Evolutionary conservation across 2,797 vertebrate species (phyloP).

Genomic region (Spheniscus humboldti): DNA sequence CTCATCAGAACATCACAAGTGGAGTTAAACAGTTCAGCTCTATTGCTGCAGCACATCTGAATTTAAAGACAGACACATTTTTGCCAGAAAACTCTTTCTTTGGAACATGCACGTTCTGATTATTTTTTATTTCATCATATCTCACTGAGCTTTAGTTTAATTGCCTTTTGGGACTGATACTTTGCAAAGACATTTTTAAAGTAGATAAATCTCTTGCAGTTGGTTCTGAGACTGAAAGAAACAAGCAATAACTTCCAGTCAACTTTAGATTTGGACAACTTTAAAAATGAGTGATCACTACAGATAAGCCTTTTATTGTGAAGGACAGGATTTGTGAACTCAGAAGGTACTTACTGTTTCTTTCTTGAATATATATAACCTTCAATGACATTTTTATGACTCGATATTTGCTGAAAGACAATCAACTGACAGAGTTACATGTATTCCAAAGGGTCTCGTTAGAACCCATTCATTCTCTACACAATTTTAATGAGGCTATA

Average conservation of each 20-base stretch:
- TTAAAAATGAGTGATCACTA: conserved; percentile 1
- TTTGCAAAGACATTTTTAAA: neutral
- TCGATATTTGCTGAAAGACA: neutral
- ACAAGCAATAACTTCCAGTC: neutral
- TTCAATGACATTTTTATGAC: neutral
- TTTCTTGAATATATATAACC: neutral
- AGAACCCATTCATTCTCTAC: neutral
- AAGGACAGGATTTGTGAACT: conserved; percentile 6
- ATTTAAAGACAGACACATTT: neutral
- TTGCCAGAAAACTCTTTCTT: neutral
- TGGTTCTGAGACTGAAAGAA: neutral
- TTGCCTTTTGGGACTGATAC: neutral
- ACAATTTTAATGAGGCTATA: neutral
- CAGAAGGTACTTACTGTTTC: neutral
- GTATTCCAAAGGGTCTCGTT: neutral
- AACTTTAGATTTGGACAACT: neutral
- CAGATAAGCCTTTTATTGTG: neutral
- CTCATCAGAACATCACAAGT: neutral
- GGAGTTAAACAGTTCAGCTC: neutral
- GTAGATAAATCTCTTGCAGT: neutral
- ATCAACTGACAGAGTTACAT: neutral
- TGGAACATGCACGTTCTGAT: neutral
- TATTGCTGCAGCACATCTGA: neutral
- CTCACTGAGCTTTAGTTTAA: neutral
- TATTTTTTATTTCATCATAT: neutral